Conservation (phyloP, 2,113 vertebrate species). For the Elanoides forficatus region DNA sequence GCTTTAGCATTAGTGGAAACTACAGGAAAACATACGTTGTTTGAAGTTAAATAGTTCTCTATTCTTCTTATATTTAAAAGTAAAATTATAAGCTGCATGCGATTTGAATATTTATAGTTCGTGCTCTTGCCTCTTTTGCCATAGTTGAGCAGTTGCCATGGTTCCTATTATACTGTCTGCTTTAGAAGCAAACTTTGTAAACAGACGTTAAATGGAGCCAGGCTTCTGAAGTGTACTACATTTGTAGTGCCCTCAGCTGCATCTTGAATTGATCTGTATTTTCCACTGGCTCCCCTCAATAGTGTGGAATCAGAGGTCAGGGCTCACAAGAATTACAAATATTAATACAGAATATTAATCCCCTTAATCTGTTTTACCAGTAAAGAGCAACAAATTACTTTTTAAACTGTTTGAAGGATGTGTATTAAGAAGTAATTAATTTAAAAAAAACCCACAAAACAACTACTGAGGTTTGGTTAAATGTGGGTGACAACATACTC, state of each 20-base stretch:
- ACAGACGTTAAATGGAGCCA: neutral
- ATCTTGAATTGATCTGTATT: neutral
- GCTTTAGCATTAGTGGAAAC: neutral
- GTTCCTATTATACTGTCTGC: neutral
- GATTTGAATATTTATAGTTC: conserved; percentile 34
- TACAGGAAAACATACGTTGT: neutral
- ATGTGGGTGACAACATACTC: neutral
- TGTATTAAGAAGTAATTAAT: neutral
- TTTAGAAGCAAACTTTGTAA: conserved; percentile 8
- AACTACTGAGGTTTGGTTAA: neutral
- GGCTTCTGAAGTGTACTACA: neutral
- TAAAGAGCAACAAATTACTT: neutral
- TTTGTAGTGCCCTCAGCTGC: neutral
- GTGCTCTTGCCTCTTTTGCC: neutral
- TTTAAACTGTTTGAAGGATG: neutral
- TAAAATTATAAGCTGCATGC: neutral
- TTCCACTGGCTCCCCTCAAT: neutral
- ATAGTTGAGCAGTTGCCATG: neutral
- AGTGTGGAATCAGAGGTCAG: neutral
- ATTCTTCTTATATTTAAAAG: neutral
- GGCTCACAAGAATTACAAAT: neutral
- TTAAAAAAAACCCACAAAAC: neutral
- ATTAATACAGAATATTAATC: neutral
- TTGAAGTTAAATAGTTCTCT: neutral
- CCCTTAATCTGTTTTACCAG: neutral